Conservation (phyloP, 1,140 invertebrate species). For the Bombus fervidus region DNA sequence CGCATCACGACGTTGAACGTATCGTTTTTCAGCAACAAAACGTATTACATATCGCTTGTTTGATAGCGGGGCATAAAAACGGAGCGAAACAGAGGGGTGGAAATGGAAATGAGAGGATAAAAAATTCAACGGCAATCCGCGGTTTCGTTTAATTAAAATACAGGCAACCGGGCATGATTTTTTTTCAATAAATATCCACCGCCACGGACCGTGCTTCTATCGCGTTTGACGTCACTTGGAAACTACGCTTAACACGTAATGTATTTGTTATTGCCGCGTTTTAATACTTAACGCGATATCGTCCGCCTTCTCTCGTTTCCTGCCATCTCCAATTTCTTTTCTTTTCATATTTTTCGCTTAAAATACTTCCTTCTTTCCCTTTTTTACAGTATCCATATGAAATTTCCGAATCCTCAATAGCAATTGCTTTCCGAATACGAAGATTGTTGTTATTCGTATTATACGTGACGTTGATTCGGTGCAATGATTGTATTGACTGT, state of each 20-base stretch:
- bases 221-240: not conserved
- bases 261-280: not conserved
- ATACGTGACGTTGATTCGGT: no score
- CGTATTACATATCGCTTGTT: slow-evolving; percentile 12
- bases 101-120: slow-evolving; percentile 17
- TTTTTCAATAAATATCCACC: slow-evolving; percentile 14
- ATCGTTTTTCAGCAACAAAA: slow-evolving; percentile 7
- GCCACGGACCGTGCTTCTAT: not conserved
- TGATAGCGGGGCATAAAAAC: not conserved
- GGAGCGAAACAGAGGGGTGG: not conserved
- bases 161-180: not conserved
- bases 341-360: no score
- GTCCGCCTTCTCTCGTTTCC: no score
- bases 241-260: not conserved
- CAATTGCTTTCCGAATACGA: no score
- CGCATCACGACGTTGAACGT: not conserved
- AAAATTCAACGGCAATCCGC: slow-evolving; percentile 7
- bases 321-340: no score
- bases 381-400: no score
- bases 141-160: slow-evolving; percentile 14
- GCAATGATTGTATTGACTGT: no score
- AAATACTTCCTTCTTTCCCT: no score
- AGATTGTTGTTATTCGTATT: no score
- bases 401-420: no score
- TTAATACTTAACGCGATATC: no score